Evolutionary conservation across 2,888 invertebrate species (phyloP), one percentile per base, ranked within the genome.

Genomic region (Caprella mutica): DNA sequence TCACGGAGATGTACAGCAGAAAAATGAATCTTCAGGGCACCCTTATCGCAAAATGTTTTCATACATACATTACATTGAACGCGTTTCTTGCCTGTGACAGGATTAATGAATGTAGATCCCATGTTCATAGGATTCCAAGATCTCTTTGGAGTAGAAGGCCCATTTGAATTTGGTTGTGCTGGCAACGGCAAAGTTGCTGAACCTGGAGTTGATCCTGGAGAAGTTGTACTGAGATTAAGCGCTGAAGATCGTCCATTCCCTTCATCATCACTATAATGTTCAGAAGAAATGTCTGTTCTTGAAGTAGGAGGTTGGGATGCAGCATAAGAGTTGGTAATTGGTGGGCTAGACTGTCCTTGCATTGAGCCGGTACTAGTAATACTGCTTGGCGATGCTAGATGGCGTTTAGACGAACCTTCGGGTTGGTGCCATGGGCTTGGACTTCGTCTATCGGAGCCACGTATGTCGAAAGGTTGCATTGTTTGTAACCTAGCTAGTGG

Each of bases 11-110:
- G 98, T 9, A 99, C 98, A 0, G 98, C 98, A 52, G 94, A 94
- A 72, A 96, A 97, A 73, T 98, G 98, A 6, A 98, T 99, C 76
- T 98, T 98, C 24, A 98, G 78, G 1, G 98, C 98, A 62, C 97
- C 98, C 77, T 98, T 98, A 77, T 98, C 98, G 78, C 98, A 98
- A 76, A 98, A 98, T 17, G 97, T 97, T 76, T 98, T 98, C 62
- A 94, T 77, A 72, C 98, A 98, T 40, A 94, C 93, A 69, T 94
- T 92, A 74, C 98, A 99, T 72, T 96, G 91, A 3, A 97, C 96
- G 65, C 97, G 81, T 71, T 94, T 94, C 75, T 97, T 97, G 0
- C 91, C 91, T 0, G 91, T 91, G 0, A 88, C 83, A 1, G 91
- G 91, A 71, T 91, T 92, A 29, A 91, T 89, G 66, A 90, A 87